A percentile compares a stretch with the other conserved stretches of the same genome.
Conservation (phyloP, 2,797 vertebrate genomes). For the Saxicola maurus region DNA sequence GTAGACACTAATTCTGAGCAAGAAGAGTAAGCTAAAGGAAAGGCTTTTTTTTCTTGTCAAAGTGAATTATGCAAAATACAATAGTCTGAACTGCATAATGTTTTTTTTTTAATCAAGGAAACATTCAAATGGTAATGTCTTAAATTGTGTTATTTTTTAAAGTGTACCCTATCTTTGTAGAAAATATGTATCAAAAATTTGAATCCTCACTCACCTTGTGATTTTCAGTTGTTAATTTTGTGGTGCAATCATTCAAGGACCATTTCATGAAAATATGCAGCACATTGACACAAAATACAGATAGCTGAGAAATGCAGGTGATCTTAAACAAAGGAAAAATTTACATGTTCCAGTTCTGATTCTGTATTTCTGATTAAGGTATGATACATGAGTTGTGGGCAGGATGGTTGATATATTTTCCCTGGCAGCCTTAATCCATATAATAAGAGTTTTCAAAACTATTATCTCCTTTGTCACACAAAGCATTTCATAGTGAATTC, state of each 20-base stretch:
- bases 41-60: not conserved
- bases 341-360: not conserved
- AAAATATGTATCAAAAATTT: not conserved
- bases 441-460: not conserved
- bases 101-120: not conserved
- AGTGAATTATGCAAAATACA: not conserved
- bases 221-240: not conserved
- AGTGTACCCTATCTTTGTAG: not conserved
- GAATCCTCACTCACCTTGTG: not conserved
- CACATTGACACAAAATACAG: not conserved
- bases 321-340: not conserved
- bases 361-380: not conserved
- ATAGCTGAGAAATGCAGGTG: not conserved
- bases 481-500: not conserved
- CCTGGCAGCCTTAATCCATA: not conserved
- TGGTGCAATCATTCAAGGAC: not conserved
- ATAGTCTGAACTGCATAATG: not conserved
- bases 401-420: not conserved
- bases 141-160: not conserved
- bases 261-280: not conserved
- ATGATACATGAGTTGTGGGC: not conserved
- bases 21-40: not conserved
- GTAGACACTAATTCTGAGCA: not conserved
- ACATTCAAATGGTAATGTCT: slow-evolving; percentile 1
- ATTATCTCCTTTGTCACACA: not conserved